Percentiles rank a stretch among this genome's conserved stretches.
Evolutionary conservation across 2,888 invertebrate species (phyloP).

Genomic region (Celastrina argiolus): DNA sequence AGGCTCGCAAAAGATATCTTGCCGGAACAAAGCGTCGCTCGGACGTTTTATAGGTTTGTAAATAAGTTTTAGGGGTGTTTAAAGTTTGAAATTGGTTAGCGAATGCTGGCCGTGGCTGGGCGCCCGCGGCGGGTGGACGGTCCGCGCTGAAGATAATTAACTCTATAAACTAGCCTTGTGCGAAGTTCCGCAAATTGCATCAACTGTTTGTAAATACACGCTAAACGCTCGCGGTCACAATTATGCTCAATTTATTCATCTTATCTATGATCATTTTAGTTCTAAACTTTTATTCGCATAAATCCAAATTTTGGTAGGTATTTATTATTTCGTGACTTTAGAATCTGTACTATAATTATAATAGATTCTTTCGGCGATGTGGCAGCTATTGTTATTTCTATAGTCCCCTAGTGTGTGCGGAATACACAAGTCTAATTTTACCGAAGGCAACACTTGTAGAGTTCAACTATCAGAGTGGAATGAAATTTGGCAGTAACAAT

Average conservation of each 20-base stretch:
- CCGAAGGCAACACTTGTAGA: too few relatives aligned
- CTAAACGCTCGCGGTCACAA: constrained; percentile 1
- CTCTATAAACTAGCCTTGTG: constrained; percentile 66
- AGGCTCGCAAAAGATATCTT: not conserved
- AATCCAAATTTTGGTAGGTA: not conserved
- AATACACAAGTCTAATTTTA: too few relatives aligned
- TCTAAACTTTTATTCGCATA: not conserved
- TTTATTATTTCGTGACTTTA: too few relatives aligned
- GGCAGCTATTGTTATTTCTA: too few relatives aligned
- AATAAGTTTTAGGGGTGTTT: constrained; percentile 70
- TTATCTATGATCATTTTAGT: constrained; percentile 3
- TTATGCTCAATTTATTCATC: not conserved
- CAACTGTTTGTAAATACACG: constrained; percentile 55
- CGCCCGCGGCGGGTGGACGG: constrained; percentile 52
- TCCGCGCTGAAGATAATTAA: constrained; percentile 62
- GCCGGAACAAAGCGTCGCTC: not conserved
- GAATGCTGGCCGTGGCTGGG: constrained; percentile 57
- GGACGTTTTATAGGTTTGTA: constrained; percentile 67
- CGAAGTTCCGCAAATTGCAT: constrained; percentile 60
- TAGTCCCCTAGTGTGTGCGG: too few relatives aligned
- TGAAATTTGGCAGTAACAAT: too few relatives aligned
- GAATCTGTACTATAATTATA: not conserved
- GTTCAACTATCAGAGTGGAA: too few relatives aligned
- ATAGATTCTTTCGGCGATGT: too few relatives aligned
- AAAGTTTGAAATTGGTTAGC: constrained; percentile 69